Conservation (phyloP, 1,140 invertebrate genomes). For the Papilio aristodemus region DNA sequence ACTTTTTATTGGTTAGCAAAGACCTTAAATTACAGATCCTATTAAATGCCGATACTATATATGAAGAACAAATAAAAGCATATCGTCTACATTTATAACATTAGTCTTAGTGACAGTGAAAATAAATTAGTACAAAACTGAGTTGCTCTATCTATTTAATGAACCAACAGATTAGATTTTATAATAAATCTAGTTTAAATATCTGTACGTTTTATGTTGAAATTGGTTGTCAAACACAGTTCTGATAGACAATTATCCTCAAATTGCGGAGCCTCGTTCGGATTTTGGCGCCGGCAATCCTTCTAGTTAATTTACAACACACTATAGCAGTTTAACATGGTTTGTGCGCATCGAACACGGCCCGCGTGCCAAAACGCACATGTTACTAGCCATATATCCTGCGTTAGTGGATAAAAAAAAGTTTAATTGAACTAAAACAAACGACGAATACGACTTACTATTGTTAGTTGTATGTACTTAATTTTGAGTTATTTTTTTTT, state of each 20-base stretch:
- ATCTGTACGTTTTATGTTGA: not conserved
- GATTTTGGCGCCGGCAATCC: constrained; percentile 43
- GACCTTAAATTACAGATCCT: too few species aligned
- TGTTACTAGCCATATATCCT: constrained; percentile 26
- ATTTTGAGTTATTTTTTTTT: too few species aligned
- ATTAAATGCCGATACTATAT: too few species aligned
- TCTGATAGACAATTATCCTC: constrained; percentile 35
- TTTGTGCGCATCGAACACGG: constrained; percentile 39
- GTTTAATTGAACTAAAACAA: constrained; percentile 1
- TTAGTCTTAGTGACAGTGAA: too few species aligned
- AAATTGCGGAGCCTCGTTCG: constrained; percentile 45
- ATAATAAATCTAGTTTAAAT: not conserved
- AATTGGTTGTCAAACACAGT: constrained; percentile 34
- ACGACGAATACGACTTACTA: not conserved
- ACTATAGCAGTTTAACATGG: constrained; percentile 60
- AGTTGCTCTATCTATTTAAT: too few species aligned
- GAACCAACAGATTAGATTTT: not conserved
- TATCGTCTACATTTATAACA: too few species aligned
- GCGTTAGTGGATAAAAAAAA: constrained; percentile 11
- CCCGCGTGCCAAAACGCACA: constrained; percentile 57
- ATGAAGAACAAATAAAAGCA: too few species aligned
- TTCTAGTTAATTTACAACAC: constrained; percentile 59
- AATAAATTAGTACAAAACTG: too few species aligned
- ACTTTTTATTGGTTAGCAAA: too few species aligned
- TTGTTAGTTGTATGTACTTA: too few species aligned